phyloP scores from a whole-genome alignment of 2,888 invertebrate genomes.

The Machimus rusticus region DNA sequence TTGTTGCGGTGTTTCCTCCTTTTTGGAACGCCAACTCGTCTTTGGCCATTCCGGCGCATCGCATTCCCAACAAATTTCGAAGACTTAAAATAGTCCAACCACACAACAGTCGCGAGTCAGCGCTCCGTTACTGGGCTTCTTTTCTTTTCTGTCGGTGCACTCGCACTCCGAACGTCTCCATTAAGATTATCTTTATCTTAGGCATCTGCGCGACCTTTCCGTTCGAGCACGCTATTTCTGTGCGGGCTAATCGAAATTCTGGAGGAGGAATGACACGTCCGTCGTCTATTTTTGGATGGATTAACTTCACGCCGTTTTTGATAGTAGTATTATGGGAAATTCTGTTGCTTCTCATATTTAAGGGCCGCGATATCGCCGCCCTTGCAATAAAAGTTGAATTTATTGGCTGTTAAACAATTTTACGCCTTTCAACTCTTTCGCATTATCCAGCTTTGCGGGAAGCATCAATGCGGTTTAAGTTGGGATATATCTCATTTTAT shows the following conservation, averaged over 20 bases:
- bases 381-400: background rate
- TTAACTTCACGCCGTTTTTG: background rate
- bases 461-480: background rate
- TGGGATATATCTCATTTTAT: background rate
- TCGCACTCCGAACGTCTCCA: background rate
- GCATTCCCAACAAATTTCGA: background rate
- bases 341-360: background rate
- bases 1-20: background rate
- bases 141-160: background rate
- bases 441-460: background rate
- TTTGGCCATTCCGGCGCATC: background rate
- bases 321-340: background rate
- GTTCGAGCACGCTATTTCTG: conserved; percentile 2
- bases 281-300: background rate
- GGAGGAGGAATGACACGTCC: conserved; percentile 5
- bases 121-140: background rate
- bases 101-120: background rate
- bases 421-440: background rate
- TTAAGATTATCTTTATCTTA: conserved; percentile 22
- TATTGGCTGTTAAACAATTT: background rate
- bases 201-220: conserved; percentile 23
- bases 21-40: background rate
- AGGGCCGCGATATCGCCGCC: background rate
- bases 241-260: background rate
- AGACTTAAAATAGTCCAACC: conserved; percentile 8